A percentile compares a stretch with the other conserved stretches of the same genome.
Evolutionary conservation across 2,888 invertebrate genomes (phyloP).

Genomic region (Nomada hirtipes): DNA sequence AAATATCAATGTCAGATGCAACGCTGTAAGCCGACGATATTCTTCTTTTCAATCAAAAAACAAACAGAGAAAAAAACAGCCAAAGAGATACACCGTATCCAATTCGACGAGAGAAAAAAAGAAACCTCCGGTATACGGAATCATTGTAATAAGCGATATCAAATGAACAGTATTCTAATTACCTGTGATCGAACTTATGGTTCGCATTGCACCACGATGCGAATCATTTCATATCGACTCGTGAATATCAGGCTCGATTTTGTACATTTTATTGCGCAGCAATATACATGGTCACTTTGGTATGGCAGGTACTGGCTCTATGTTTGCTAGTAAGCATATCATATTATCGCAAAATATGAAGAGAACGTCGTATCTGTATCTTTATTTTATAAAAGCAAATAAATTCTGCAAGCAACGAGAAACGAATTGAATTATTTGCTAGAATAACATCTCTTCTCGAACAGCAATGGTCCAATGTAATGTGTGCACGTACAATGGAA

Average conservation of each 20-base stretch:
- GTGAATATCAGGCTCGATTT: conserved; percentile 68
- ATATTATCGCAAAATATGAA: conserved; percentile 52
- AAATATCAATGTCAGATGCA: conserved; percentile 30
- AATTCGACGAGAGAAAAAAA: conserved; percentile 1
- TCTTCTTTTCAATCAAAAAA: conserved; percentile 3
- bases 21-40: conserved; percentile 12
- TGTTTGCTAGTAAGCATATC: conserved; percentile 62
- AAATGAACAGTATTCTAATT: conserved; percentile 53
- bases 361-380: conserved; percentile 74
- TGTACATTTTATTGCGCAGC: conserved; percentile 65
- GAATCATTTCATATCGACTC: conserved; percentile 69
- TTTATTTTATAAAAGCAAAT: conserved; percentile 82
- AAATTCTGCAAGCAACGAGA: conserved; percentile 78
- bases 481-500: neutral
- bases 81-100: neutral
- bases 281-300: conserved; percentile 67
- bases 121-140: conserved; percentile 24
- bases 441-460: neutral
- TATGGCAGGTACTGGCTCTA: conserved; percentile 56
- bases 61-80: neutral
- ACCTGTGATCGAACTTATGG: conserved; percentile 70
- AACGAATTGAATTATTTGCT: conserved; percentile 1
- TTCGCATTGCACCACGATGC: conserved; percentile 78
- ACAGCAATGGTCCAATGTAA: conserved; percentile 2
- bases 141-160: conserved; percentile 21